Conservation (phyloP, 1,140 invertebrate genomes). For the Macrobrachium nipponense region DNA sequence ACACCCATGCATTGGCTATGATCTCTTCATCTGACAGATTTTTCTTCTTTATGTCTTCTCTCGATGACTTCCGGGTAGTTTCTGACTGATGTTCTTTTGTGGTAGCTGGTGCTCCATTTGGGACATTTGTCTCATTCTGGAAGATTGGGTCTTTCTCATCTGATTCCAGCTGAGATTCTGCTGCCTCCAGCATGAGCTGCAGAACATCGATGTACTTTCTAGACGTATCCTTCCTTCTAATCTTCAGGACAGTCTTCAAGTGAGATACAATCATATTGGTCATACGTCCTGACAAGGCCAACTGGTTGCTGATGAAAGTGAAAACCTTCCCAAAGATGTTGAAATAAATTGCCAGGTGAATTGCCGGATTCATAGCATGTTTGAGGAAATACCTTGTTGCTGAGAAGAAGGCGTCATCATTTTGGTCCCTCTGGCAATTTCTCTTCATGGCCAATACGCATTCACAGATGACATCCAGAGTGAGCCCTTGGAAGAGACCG, state of each 20-base stretch:
- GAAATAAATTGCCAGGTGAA: conserved; percentile 67
- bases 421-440: conserved; percentile 68
- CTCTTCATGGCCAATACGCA: conserved; percentile 71
- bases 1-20: conserved; percentile 69
- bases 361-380: conserved; percentile 66
- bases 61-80: background rate
- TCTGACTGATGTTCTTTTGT: background rate
- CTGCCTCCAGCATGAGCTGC: conserved; percentile 62
- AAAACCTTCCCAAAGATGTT: conserved; percentile 66
- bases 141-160: background rate
- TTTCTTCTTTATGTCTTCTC: conserved; percentile 29
- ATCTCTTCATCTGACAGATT: conserved; percentile 69
- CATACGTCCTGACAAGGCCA: conserved; percentile 67
- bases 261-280: conserved; percentile 67
- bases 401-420: conserved; percentile 67
- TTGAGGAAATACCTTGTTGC: conserved; percentile 67
- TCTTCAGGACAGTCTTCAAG: conserved; percentile 65
- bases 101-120: background rate
- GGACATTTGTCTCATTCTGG: background rate
- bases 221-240: conserved; percentile 60
- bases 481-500: conserved; percentile 67
- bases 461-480: conserved; percentile 71
- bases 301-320: conserved; percentile 65
- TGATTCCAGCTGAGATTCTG: conserved; percentile 21
- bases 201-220: conserved; percentile 57